phyloP scores from a whole-genome alignment of 2,113 vertebrate species.

The Polyodon spathula region DNA sequence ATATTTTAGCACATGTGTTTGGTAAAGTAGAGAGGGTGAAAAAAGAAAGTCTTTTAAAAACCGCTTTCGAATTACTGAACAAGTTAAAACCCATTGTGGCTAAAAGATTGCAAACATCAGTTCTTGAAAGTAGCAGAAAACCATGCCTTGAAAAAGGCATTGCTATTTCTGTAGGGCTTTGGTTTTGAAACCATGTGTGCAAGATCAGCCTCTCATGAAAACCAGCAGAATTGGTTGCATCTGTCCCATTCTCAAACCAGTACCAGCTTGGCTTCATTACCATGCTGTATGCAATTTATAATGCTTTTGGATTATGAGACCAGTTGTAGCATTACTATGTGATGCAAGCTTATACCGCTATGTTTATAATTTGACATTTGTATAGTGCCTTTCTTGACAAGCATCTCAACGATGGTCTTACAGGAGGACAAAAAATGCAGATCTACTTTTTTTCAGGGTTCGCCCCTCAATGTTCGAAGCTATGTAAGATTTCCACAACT shows the following conservation, averaged over 20 bases:
- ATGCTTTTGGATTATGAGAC: too few relatives aligned
- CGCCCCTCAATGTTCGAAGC: too few relatives aligned
- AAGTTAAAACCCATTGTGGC: constrained; percentile 33
- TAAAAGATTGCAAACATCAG: constrained; percentile 71
- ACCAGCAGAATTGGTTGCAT: constrained; percentile 26
- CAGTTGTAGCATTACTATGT: too few relatives aligned
- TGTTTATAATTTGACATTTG: too few relatives aligned
- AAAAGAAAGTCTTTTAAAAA: constrained; percentile 18
- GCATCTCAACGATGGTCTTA: too few relatives aligned
- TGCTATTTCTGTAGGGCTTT: constrained; percentile 62
- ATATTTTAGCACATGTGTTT: constrained; percentile 15
- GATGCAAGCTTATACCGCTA: too few relatives aligned
- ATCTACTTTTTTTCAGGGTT: too few relatives aligned
- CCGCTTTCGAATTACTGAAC: constrained; percentile 24
- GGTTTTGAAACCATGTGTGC: constrained; percentile 59
- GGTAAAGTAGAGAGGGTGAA: constrained; percentile 10
- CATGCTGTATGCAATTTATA: too few relatives aligned
- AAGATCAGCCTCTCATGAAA: constrained; percentile 54
- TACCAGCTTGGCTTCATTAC: neutral
- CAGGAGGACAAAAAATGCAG: too few relatives aligned
- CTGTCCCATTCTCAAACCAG: constrained; percentile 24
- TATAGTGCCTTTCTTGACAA: too few relatives aligned
- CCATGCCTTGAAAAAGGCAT: constrained; percentile 62
- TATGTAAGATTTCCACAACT: too few relatives aligned
- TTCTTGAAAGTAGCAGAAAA: constrained; percentile 59